A percentile compares a stretch with the other conserved stretches of the same genome.
phyloP scores from a whole-genome alignment of 2,888 invertebrate species.

The Hirtodrosophila duncani region DNA sequence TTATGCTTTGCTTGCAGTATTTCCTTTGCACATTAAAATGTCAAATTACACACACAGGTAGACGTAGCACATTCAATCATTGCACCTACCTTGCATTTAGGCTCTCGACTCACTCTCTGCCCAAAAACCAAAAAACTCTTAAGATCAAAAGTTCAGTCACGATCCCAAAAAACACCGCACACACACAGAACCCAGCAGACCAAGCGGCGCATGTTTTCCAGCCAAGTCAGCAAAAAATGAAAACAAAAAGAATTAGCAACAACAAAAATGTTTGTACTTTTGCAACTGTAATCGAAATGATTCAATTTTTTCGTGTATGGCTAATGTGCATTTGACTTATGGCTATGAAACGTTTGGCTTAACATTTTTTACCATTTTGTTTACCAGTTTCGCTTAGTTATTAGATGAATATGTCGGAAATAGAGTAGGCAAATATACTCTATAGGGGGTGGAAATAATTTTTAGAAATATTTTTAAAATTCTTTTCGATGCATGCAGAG shows the following conservation, averaged over 20 bases:
- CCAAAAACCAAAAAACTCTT: constrained; percentile 22
- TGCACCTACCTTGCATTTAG: constrained; percentile 47
- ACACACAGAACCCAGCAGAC: constrained; percentile 41
- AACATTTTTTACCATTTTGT: constrained; percentile 6
- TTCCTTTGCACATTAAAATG: constrained; percentile 65
- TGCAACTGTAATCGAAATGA: constrained; percentile 29
- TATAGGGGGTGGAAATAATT: too few species aligned
- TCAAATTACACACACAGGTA: constrained; percentile 50
- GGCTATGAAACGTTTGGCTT: constrained; percentile 3
- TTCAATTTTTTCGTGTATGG: constrained; percentile 12
- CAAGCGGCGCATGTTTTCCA: constrained; percentile 33
- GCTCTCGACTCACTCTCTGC: constrained; percentile 31
- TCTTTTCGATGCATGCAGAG: too few species aligned
- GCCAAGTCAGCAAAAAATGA: constrained; percentile 6
- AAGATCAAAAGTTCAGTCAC: constrained; percentile 70
- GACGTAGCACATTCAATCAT: constrained; percentile 57
- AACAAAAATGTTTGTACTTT: constrained; percentile 14
- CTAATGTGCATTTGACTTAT: constrained; percentile 27
- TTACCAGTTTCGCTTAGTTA: constrained; percentile 2
- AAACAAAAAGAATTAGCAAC: constrained; percentile 12
- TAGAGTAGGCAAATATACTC: too few species aligned
- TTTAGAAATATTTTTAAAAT: too few species aligned
- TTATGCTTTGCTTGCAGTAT: constrained; percentile 22
- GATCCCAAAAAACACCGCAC: constrained; percentile 37
- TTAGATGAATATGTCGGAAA: too few species aligned